These are phyloP conservation scores for Neolamprologus variostigma DNA, from an alignment of 2,113 vertebrate genomes.

Conservation along the genomic window DNA sequence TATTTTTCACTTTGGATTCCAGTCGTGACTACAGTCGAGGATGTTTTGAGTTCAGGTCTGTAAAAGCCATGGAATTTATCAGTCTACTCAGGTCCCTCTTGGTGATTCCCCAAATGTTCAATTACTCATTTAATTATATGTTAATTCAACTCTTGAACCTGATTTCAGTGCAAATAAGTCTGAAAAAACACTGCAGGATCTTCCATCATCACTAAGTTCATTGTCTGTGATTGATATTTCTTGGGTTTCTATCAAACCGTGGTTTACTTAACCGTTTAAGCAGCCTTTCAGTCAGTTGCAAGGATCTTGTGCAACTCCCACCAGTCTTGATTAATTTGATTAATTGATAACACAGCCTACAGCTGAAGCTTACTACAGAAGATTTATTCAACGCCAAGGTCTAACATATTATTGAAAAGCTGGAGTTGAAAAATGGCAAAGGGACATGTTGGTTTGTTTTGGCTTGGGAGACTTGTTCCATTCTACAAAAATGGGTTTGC, in stretches of 20 bases:
- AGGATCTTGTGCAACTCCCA: background rate
- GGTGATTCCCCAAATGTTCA: background rate
- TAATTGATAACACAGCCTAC: conserved; percentile 49
- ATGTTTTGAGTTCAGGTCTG: background rate
- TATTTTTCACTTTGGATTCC: background rate
- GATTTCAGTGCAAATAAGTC: background rate
- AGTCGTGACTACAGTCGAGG: background rate
- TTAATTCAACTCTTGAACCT: background rate
- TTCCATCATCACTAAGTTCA: background rate
- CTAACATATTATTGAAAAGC: conserved; percentile 62
- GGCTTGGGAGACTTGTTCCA: conserved; percentile 66
- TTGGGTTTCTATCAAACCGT: conserved; percentile 25
- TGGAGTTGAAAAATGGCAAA: conserved; percentile 66
- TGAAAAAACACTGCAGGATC: background rate
- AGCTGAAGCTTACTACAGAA: conserved; percentile 16
- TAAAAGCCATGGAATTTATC: background rate
- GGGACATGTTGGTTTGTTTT: conserved; percentile 71
- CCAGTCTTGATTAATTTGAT: conserved; percentile 37
- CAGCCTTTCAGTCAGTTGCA: conserved; percentile 5
- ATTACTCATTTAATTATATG: background rate
- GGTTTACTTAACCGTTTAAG: conserved; percentile 17
- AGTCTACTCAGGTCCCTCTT: background rate
- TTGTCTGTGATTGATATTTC: conserved; percentile 29
- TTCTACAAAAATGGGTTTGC: conserved; percentile 55
- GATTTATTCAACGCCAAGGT: conserved; percentile 57